Evolutionary conservation across 2,888 invertebrate genomes (phyloP).

Genomic region (Cantharis flavilabris): DNA sequence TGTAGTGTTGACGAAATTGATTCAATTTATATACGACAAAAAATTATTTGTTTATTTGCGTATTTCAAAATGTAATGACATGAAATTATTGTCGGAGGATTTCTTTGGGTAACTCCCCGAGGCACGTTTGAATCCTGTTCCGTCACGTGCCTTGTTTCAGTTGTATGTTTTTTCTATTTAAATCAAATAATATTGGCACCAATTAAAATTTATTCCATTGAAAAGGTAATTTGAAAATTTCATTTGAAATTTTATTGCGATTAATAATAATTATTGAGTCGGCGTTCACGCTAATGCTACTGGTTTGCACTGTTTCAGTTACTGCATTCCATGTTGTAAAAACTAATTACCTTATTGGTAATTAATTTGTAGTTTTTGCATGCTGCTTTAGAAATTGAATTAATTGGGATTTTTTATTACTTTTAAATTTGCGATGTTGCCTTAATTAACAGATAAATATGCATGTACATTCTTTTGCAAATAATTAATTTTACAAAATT

Average conservation of each 20-base stretch:
- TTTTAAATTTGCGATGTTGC: background rate
- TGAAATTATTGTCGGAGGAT: background rate
- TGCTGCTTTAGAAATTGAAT: background rate
- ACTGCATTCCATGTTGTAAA: background rate
- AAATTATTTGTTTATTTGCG: background rate
- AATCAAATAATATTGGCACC: background rate
- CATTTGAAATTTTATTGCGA: background rate
- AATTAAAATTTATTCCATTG: background rate
- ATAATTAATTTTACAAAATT: background rate
- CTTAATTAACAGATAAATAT: background rate
- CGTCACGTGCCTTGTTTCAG: background rate
- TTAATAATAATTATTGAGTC: background rate
- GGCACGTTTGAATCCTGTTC: background rate
- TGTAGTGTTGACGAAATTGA: background rate
- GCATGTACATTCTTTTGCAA: background rate
- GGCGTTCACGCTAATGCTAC: background rate
- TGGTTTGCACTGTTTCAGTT: background rate
- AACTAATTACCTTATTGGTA: background rate
- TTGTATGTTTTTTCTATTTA: background rate
- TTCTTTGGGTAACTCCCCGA: background rate
- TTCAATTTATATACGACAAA: background rate
- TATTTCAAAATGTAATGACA: background rate
- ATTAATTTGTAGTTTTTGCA: background rate
- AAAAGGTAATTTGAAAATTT: background rate
- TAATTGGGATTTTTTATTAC: background rate